Evolutionary conservation across 2,888 invertebrate species (phyloP).

Genomic region (Agrilus mali): DNA sequence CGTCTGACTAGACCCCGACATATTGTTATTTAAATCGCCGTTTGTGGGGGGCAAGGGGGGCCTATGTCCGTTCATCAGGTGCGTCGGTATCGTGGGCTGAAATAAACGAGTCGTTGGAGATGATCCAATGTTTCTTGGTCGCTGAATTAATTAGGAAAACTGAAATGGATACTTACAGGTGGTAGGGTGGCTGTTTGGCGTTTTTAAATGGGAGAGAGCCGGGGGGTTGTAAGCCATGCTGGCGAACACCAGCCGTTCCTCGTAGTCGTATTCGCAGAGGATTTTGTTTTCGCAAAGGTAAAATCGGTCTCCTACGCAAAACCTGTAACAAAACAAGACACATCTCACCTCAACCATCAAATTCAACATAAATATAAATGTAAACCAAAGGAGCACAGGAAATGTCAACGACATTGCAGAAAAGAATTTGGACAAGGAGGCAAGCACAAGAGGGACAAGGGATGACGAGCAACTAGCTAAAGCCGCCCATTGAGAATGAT

Average conservation of each 20-base stretch:
- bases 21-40: slow-evolving; percentile 58
- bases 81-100: slow-evolving; percentile 28
- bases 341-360: no score
- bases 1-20: slow-evolving; percentile 39
- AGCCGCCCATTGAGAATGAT: no score
- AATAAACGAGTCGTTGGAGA: slow-evolving; percentile 13
- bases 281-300: slow-evolving; percentile 91
- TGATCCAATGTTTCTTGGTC: slow-evolving; percentile 4
- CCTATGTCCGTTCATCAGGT: slow-evolving; percentile 42
- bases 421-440: no score
- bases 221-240: slow-evolving; percentile 78
- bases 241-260: slow-evolving; percentile 80
- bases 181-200: slow-evolving; percentile 52
- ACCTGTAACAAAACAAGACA: slow-evolving; percentile 44
- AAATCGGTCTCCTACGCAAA: slow-evolving; percentile 89
- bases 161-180: slow-evolving; percentile 38
- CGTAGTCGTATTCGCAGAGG: slow-evolving; percentile 88
- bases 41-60: slow-evolving; percentile 31
- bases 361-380: no score
- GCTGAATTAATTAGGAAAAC: neutral
- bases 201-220: slow-evolving; percentile 66
- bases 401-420: no score
- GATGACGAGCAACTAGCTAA: no score
- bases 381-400: no score
- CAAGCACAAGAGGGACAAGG: no score